Percentiles rank a stretch among this genome's conserved stretches.
Evolutionary conservation across 2,797 vertebrate genomes (phyloP).

Genomic region (Arctocebus calabarensis): DNA sequence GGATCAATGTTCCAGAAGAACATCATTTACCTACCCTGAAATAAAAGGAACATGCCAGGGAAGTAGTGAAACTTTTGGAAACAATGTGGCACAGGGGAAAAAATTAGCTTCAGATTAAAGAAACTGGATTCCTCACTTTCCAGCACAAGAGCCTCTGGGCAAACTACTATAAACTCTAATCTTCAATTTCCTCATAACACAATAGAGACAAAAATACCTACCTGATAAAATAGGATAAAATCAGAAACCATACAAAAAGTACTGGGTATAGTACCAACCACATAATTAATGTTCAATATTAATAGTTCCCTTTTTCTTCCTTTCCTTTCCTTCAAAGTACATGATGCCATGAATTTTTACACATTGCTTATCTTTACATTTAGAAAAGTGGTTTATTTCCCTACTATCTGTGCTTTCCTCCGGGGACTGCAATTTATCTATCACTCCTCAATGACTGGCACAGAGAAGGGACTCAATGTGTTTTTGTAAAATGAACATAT

Average conservation of each 20-base stretch:
- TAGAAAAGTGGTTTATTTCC: conserved; percentile 20
- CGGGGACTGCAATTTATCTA: background rate
- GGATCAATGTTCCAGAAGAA: background rate
- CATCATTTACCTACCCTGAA: background rate
- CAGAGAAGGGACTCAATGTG: background rate
- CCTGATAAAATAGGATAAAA: background rate
- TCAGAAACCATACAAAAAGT: background rate
- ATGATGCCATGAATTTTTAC: background rate
- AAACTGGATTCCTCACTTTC: background rate
- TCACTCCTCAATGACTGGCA: background rate
- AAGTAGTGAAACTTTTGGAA: background rate
- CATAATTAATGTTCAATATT: background rate
- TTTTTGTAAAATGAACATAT: background rate
- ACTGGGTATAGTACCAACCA: background rate
- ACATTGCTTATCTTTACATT: background rate
- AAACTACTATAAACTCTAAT: background rate
- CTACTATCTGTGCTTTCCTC: background rate
- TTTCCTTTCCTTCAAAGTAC: background rate
- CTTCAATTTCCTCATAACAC: conserved; percentile 24
- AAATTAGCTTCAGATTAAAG: conserved; percentile 22
- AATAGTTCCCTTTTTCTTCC: background rate
- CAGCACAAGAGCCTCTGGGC: background rate
- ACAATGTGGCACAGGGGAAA: background rate
- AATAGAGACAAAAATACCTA: conserved; percentile 30
- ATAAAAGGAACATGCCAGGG: background rate